Conservation (phyloP, 2,888 invertebrate species). For the Synergus itoensis region DNA sequence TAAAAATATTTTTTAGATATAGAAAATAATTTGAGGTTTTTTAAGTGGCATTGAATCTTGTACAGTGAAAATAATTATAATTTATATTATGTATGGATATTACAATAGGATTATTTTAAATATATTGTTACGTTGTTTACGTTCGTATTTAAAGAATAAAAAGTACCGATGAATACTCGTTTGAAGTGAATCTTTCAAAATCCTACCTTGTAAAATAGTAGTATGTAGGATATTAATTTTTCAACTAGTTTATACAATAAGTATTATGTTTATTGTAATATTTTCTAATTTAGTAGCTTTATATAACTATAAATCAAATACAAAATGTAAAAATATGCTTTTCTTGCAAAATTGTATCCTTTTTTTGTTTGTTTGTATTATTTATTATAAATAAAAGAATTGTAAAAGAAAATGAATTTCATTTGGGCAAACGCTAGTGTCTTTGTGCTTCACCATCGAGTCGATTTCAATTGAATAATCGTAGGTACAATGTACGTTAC, state of each 20-base stretch:
- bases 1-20: neutral
- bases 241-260: neutral
- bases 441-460: conserved; percentile 45
- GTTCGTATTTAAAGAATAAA: conserved; percentile 67
- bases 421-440: neutral
- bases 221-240: neutral
- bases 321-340: neutral
- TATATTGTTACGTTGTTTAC: conserved; percentile 61
- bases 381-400: conserved; percentile 31
- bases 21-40: neutral
- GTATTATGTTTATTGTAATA: neutral
- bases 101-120: conserved; percentile 41
- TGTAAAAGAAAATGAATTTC: neutral
- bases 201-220: conserved; percentile 25
- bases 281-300: neutral
- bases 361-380: conserved; percentile 23
- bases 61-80: conserved; percentile 44
- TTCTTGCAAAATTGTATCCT: neutral
- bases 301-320: neutral
- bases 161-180: conserved; percentile 30
- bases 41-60: conserved; percentile 37
- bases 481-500: conserved; percentile 58
- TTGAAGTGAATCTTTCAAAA: conserved; percentile 24
- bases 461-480: conserved; percentile 68
- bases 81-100: conserved; percentile 38